Evolutionary conservation across 2,113 vertebrate species (phyloP).

Genomic region (Gasterosteus nipponicus): DNA sequence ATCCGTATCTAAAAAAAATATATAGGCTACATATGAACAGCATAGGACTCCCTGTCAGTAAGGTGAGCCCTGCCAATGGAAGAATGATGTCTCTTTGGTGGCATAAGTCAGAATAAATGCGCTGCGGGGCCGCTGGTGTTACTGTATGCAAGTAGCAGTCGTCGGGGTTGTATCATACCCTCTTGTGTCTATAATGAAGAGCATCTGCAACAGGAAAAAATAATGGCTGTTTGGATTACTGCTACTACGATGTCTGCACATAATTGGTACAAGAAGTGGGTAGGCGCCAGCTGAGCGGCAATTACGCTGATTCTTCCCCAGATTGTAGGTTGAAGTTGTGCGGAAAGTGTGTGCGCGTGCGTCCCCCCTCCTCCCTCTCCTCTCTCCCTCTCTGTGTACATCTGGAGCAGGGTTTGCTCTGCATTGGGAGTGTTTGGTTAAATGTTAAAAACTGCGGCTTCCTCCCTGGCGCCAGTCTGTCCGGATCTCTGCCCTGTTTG

Average conservation of each 20-base stretch:
- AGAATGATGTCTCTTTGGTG: constrained; percentile 2
- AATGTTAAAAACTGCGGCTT: constrained; percentile 97
- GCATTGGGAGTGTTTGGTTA: constrained; percentile 95
- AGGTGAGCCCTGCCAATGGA: constrained; percentile 20
- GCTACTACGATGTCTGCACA: constrained; percentile 80
- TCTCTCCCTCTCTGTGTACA: constrained; percentile 79
- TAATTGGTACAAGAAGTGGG: constrained; percentile 88
- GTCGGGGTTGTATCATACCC: constrained; percentile 64
- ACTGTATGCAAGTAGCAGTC: constrained; percentile 57
- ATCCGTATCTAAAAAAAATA: constrained; percentile 1
- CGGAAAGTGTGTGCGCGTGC: constrained; percentile 70
- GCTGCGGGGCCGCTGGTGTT: constrained; percentile 48
- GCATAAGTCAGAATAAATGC: constrained; percentile 5
- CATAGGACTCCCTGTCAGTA: not conserved
- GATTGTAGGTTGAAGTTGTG: constrained; percentile 83
- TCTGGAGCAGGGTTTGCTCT: constrained; percentile 95
- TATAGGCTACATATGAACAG: not conserved
- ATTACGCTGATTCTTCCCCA: constrained; percentile 84
- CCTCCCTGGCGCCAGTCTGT: constrained; percentile 97
- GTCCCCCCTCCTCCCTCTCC: not conserved
- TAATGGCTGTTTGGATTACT: constrained; percentile 80
- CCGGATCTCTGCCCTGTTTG: constrained; percentile 95
- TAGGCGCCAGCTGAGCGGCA: constrained; percentile 86
- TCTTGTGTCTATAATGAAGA: constrained; percentile 76
- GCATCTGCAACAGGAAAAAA: constrained; percentile 78